Base-by-base conservation (phyloP, 53 echinoderm and acorn worm genomes). In the Henricia sp. region DNA sequence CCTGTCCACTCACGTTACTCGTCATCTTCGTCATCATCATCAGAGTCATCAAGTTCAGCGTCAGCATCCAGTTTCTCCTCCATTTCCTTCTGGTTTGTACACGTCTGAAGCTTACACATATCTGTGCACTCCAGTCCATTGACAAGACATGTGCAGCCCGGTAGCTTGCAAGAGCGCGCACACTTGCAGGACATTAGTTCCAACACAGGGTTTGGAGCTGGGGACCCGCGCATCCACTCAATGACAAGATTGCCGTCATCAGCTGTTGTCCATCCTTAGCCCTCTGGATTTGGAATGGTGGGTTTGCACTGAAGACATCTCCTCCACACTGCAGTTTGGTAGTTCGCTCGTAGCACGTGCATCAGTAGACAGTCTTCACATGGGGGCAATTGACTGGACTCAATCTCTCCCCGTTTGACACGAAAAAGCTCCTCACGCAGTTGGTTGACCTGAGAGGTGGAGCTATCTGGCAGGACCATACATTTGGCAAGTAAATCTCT, bases 171-270 rank as follows among this genome's bases (percentile, higher is more conserved):
- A 23, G 48, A 26, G 16, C 88, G 54, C 27, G 33, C 29, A 88
- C 88, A 88, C 59, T 38, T 83, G 83, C 88, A 88, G 29, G 83
- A 68, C 57, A 88, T 37, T 37, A 75, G 36, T 62, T 77, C 51
- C 69, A 87, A 53, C 46, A 89, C 54, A 38, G 74, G 74, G 34
- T 89, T 72, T 37, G 89, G 84, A 48, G 89, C 89, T 65, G 74
- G 89, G 12, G 28, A 46, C 42, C 84, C 75, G 40, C 12, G 29
- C 84, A 89, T 84, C 89, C 83, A 89, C 19, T 85, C 68, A 32
- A 84, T 70, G 68, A 38, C 29, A 68, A 84, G 68, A n/a, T n/a
- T n/a, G 3, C 68, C 68, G 68, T 28, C 68, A 46, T 43, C 46
- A 46, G 44, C 51, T 52, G 52, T 52, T 12, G 52, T 53, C 53